Conservation (phyloP, 2,797 vertebrate genomes). For the Vultur gryphus region DNA sequence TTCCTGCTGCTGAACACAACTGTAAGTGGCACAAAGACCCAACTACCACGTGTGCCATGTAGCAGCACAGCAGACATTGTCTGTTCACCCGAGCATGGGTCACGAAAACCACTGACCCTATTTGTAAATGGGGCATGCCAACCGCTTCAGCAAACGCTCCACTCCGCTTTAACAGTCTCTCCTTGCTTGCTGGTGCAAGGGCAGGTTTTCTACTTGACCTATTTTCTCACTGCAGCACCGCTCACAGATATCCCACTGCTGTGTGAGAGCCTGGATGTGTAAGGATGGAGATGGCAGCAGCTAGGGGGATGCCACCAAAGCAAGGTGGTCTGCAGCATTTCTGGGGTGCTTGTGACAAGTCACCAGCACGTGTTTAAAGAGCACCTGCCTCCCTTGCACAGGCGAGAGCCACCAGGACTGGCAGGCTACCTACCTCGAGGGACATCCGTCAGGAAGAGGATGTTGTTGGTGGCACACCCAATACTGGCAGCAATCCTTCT, state of each 20-base stretch:
- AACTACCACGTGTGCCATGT: fast-evolving
- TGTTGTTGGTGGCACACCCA: constrained; percentile 87
- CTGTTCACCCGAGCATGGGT: not conserved
- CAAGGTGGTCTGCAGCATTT: not conserved
- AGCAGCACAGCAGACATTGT: not conserved
- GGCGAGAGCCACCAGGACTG: not conserved
- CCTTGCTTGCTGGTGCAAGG: not conserved
- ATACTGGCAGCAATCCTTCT: constrained; percentile 87
- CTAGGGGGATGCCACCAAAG: not conserved
- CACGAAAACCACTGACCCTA: not conserved
- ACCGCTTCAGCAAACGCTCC: not conserved
- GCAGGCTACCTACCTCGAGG: constrained; percentile 79
- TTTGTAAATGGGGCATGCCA: not conserved
- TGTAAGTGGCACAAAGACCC: not conserved
- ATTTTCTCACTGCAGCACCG: not conserved
- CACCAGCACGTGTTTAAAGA: not conserved
- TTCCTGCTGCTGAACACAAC: not conserved
- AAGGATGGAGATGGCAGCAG: not conserved
- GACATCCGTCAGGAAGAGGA: constrained; percentile 92
- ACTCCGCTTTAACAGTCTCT: not conserved
- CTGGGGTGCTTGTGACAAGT: not conserved
- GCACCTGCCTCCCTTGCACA: not conserved
- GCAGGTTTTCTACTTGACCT: constrained; percentile 21
- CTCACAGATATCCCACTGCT: not conserved
- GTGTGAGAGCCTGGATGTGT: not conserved